These are phyloP conservation scores for Tetranychus cinnabarinus DNA, from an alignment of 1,140 invertebrate species.

Conservation along the genomic window DNA sequence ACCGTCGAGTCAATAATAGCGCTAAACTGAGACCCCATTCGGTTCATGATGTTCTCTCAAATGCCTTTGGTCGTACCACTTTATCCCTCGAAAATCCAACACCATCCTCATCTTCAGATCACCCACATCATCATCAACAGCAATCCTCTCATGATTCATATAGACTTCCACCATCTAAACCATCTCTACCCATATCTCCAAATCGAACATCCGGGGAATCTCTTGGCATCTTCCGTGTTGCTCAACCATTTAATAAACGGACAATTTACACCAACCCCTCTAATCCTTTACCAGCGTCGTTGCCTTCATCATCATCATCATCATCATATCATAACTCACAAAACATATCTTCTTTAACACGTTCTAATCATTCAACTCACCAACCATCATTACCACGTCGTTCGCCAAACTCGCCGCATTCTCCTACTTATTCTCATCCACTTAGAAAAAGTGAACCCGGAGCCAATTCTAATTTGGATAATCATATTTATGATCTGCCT, in stretches of 20 bases:
- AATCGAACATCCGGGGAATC: not conserved
- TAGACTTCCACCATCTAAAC: not conserved
- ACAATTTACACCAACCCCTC: not conserved
- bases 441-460: no score
- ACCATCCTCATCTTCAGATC: conserved; percentile 6
- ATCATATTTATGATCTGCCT: not conserved
- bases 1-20: conserved; percentile 9
- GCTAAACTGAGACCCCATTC: not conserved
- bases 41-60: not conserved
- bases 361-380: not conserved
- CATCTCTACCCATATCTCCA: not conserved
- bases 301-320: not conserved
- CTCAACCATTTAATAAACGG: not conserved
- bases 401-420: not conserved
- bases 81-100: not conserved
- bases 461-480: not conserved
- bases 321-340: not conserved
- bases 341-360: not conserved
- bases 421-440: not conserved
- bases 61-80: conserved; percentile 1
- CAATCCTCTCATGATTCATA: not conserved
- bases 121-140: not conserved
- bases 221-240: not conserved
- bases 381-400: not conserved
- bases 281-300: not conserved